Conservation (phyloP, 2,888 invertebrate genomes). For the Apocheima hispidaria region DNA sequence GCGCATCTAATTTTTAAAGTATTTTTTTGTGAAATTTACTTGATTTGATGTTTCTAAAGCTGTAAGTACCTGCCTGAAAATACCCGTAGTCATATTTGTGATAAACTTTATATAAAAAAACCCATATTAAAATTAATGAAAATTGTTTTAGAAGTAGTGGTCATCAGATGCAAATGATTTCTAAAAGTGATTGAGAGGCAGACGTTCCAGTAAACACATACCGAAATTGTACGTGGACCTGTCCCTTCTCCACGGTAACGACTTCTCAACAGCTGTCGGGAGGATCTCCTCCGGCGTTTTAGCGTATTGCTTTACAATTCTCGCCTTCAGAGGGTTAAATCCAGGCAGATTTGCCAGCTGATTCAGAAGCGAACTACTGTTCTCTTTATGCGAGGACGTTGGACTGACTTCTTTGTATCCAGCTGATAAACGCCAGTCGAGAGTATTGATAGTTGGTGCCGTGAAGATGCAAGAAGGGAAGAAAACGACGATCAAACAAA, state of each 20-base stretch:
- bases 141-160: constrained; percentile 52
- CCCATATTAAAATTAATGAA: not conserved
- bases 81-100: no score
- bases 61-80: no score
- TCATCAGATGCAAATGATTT: constrained; percentile 62
- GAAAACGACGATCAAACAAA: constrained; percentile 84
- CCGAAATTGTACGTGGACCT: constrained; percentile 90
- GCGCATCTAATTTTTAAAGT: no score
- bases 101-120: not conserved
- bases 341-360: constrained; percentile 89
- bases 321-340: constrained; percentile 89
- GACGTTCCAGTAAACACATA: constrained; percentile 82
- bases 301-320: constrained; percentile 89
- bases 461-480: constrained; percentile 85
- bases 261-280: constrained; percentile 92
- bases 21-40: no score
- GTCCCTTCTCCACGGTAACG: constrained; percentile 94
- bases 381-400: constrained; percentile 87
- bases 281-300: constrained; percentile 87
- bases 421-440: constrained; percentile 78
- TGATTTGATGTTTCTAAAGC: no score
- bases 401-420: constrained; percentile 85
- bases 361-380: constrained; percentile 89
- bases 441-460: constrained; percentile 78
- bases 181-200: constrained; percentile 57